These are phyloP conservation scores for Ceratina australensis DNA, from an alignment of 1,140 invertebrate species.

Conservation along the genomic window DNA sequence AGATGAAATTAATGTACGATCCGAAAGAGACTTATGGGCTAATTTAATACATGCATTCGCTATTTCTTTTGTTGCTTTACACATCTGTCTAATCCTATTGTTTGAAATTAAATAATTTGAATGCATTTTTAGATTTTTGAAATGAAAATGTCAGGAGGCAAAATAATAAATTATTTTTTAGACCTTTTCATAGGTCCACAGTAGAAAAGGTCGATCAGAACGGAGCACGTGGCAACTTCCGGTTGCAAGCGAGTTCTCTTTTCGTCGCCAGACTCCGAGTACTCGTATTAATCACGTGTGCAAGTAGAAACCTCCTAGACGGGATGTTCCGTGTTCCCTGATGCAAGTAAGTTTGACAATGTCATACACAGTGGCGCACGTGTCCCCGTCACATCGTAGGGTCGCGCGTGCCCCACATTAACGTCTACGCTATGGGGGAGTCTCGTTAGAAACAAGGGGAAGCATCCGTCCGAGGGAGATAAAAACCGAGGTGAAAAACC, in stretches of 20 bases:
- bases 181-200: too few relatives aligned
- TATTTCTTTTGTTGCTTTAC: too few relatives aligned
- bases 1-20: too few relatives aligned
- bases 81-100: too few relatives aligned
- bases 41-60: too few relatives aligned
- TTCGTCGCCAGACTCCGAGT: not conserved
- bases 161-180: too few relatives aligned
- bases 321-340: conserved; percentile 10
- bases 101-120: too few relatives aligned
- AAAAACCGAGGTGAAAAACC: not conserved
- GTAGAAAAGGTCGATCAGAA: too few relatives aligned
- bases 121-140: too few relatives aligned
- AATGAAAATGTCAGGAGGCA: too few relatives aligned
- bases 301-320: not conserved
- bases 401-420: conserved; percentile 27
- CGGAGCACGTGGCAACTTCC: not conserved
- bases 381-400: conserved; percentile 23
- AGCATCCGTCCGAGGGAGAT: not conserved
- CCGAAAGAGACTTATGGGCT: too few relatives aligned
- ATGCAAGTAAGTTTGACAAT: conserved; percentile 32
- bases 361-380: conserved; percentile 19
- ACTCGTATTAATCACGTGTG: not conserved
- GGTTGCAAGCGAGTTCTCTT: not conserved
- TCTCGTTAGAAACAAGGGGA: not conserved
- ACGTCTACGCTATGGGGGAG: not conserved